Evolutionary conservation across 2,888 invertebrate species (phyloP).

Genomic region (Drosophila subsilvestris): DNA sequence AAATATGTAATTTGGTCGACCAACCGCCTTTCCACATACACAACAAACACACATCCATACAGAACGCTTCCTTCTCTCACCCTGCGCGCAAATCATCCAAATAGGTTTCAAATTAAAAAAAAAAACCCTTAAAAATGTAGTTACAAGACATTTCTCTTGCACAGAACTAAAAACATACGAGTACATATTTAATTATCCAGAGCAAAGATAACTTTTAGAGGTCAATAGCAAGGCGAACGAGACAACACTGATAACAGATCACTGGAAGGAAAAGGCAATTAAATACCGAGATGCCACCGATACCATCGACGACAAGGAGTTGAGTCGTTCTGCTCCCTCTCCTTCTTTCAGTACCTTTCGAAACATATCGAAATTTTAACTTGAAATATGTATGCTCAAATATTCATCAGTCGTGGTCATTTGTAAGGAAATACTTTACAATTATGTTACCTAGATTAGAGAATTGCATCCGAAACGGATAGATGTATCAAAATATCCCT

Average conservation of each 20-base stretch:
- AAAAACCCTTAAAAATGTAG: background rate
- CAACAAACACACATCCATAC: background rate
- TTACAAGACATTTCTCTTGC: background rate
- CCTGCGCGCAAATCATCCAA: constrained; percentile 40
- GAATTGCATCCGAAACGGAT: no score
- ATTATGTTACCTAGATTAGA: no score
- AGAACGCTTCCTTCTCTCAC: constrained; percentile 12
- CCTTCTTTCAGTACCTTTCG: no score
- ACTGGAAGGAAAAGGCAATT: constrained; percentile 13
- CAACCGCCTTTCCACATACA: constrained; percentile 19
- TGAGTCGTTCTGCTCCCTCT: no score
- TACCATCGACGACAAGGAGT: no score
- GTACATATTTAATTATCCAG: constrained; percentile 25
- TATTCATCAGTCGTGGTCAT: no score
- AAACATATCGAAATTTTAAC: no score
- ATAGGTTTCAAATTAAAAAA: constrained; percentile 50
- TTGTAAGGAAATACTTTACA: no score
- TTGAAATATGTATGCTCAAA: no score
- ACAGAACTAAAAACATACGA: constrained; percentile 4
- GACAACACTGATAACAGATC: background rate
- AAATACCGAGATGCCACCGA: background rate
- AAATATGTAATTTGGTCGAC: constrained; percentile 9
- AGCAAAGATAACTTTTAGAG: constrained; percentile 9
- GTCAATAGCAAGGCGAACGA: constrained; percentile 1
- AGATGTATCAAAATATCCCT: no score